phyloP scores from a whole-genome alignment of 2,113 vertebrate species.

The Ploceus nigricollis region DNA sequence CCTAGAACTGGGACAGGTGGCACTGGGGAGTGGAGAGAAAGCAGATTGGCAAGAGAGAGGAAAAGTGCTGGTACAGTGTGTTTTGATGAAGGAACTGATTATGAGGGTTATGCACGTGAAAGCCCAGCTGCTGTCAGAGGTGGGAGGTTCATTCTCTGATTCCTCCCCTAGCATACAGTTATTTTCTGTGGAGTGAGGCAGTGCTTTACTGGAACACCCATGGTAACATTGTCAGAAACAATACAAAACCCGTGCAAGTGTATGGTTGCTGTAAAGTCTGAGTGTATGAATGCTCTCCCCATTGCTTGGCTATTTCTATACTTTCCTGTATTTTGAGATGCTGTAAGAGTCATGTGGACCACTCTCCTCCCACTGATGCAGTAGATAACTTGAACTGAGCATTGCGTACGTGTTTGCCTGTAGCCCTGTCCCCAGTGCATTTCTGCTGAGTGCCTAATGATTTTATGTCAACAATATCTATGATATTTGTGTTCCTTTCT shows the following conservation, averaged over 20 bases:
- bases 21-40: too few species aligned
- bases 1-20: neutral
- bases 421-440: rapidly evolving
- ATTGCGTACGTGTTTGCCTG: neutral
- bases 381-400: neutral
- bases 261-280: neutral
- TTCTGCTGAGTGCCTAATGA: neutral
- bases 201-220: neutral
- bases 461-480: neutral
- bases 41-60: rapidly evolving
- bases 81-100: neutral
- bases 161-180: neutral
- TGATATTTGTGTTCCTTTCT: neutral
- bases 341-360: neutral
- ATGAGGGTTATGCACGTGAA: neutral
- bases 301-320: neutral
- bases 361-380: neutral
- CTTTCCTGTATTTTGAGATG: neutral
- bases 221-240: rapidly evolving
- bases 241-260: too few species aligned
- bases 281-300: rapidly evolving
- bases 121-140: neutral
- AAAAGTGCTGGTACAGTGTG: rapidly evolving
- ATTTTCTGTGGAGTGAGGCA: neutral
- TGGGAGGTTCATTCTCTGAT: neutral